Evolutionary conservation across 2,797 vertebrate genomes (phyloP), one percentile per base, ranked within the genome.

Genomic region (Enteromius argenteus): DNA sequence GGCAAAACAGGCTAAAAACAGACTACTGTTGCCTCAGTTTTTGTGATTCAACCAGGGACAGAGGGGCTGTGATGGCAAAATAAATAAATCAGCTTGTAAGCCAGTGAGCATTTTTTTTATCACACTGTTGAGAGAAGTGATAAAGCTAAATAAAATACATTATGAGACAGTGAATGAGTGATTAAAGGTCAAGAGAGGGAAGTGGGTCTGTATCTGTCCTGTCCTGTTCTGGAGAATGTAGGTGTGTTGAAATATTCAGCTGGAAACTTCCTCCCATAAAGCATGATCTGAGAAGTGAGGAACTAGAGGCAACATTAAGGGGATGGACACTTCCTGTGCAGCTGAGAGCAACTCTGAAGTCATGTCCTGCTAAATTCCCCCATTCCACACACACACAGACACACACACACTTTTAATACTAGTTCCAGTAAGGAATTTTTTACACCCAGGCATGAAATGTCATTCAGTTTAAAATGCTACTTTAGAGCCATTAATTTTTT

Each of bases 331-430:
- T 94, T 95, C 95, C 94, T 91, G 80, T 90, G 90, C 90, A 93
- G 93, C 92, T 94, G 91, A 94, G 90, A 91, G 86, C 85, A 85
- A 81, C 79, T 86, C 90, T 95, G 91, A 93, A 85, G 88, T 94
- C 90, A 94, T 90, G 92, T 95, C 94, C 94, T 92, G 86, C 81
- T 72, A 60, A 91, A 91, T 86, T 84, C 83, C 86, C 87, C 85
- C 66, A 53, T 44, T 77, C 73, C 75, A 32, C 30, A 4, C 11
- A 46, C 72, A 72, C 49, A 37, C 56, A 80, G 35, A 79, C 69
- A 58, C n/a, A 27, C 66, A 30, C 51, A 77, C 75, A 60, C 6
- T 35, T 53, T 44, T 69, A 78, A 7, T 19, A 44, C 42, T 30
- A 62, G 21, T 60, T 81, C 30, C 42, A 37, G 39, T 64, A 73